Base-by-base conservation (phyloP, 2,888 invertebrate genomes). In the Drosophila kambysellisi region DNA sequence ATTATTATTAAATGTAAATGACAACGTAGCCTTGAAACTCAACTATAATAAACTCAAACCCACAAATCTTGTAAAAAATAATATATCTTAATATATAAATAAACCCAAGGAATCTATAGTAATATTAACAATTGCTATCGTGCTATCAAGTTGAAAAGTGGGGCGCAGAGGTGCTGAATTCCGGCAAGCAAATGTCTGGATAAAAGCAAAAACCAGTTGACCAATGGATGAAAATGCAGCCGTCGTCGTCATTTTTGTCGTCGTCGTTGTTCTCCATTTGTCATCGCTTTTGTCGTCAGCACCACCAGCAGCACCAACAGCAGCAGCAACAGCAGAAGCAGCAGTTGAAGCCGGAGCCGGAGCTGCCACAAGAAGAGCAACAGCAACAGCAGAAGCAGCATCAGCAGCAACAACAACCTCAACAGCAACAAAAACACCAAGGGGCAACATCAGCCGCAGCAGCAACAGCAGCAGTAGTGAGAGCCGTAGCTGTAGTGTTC, bases 171-270 rank as follows among this genome's bases (percentile, higher is more conserved):
- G 66, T 68, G 77, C 74, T 33, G 9, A 48, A 65, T 82, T 82
- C 85, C 88, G 86, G 89, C 84, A 86, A 86, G 20, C 85, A 79
- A 87, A 91, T 91, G 91, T 90, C 88, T 89, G 88, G 90, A 90
- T 91, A 84, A 89, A 80, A 78, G 62, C 53, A 76, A 79, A 60
- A 75, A 74, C 52, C 67, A 79, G 74, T 83, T 87, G 86, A 90
- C 91, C 91, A 91, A 91, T 91, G 91, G 91, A 91, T 91, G 91
- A 91, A 90, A 90, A 91, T 91, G 91, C 91, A 87, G 91, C 82
- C 85, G 83, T 91, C 90, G 91, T 82, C 85, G 89, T 88, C 85
- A 87, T 88, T 77, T 76, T 85, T 89, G 87, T 79, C 88, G 90
- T 85, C 87, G 90, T 90, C 87, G 89, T 88, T 85, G 90, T 91